Base-by-base conservation (phyloP, 2,113 vertebrate genomes). In the Miniopterus natalensis region DNA sequence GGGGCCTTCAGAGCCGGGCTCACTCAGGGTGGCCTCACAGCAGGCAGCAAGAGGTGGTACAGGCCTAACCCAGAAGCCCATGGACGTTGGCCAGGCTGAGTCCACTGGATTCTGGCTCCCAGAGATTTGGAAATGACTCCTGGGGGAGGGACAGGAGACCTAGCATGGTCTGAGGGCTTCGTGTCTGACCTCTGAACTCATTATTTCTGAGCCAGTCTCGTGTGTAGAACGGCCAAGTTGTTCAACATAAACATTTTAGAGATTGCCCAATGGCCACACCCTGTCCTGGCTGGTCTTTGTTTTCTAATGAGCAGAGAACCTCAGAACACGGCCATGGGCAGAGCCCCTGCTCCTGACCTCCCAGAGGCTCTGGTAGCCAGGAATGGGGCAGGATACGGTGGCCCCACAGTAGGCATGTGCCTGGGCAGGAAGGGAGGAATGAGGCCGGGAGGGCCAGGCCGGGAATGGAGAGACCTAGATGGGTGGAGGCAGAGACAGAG, bases 381-480 rank as follows among this genome's bases (percentile, higher is more conserved):
- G 40, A 25, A 15, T 0, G 61, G 61, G 71, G 31, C 17, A 8
- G 42, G 31, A 40, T 31, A 5, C 14, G 40, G 27, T 5, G 6
- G 3, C 29, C 45, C 80, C n/a, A 15, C 63, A 4, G 25, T 1
- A 27, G 15, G 12, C 57, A 0, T 5, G 6, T 18, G 49, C 70
- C 9, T 1, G 18, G 4, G 8, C 0, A 0, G 20, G 23, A 25
- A 59, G 14, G 11, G 8, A 25, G 29, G 25, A 55, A 1, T 2
- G 49, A 66, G 80, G n/a, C n/a, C 1, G 0, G 11, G 53, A 66
- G 6, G 13, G n/a, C n/a, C 20, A 4, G 55, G 6, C 59, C 1
- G 11, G 31, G 31, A 6, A 5, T 1, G 14, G 55, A 45, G 79
- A 63, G 51, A 53, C 47, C 15, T 14, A 8, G 29, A 51, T 36